These are phyloP conservation scores for Clarias gariepinus DNA, from an alignment of 2,113 vertebrate species.

Conservation along the genomic window DNA sequence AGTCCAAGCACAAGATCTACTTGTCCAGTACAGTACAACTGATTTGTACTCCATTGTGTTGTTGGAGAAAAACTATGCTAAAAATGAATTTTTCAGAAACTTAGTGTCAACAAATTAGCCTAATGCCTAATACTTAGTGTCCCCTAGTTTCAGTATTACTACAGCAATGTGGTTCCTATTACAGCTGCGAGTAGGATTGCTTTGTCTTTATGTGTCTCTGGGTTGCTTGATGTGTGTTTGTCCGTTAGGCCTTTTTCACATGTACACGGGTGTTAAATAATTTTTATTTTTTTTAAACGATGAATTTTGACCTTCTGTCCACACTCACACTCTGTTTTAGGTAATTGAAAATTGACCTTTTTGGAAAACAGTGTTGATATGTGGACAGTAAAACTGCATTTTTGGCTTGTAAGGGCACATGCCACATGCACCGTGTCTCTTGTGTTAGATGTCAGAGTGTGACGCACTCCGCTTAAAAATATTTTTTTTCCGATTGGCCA, in stretches of 20 bases:
- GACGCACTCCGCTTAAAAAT: no score
- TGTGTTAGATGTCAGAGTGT: no score
- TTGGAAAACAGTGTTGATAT: no score
- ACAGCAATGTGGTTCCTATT: neutral
- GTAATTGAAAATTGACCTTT: no score
- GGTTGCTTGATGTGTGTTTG: slow-evolving; percentile 27
- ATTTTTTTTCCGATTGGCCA: no score
- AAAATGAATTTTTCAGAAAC: neutral
- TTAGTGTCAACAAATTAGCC: neutral
- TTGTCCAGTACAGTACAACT: neutral
- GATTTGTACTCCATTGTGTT: neutral
- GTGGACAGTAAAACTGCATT: no score
- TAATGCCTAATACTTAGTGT: neutral
- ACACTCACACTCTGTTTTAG: no score
- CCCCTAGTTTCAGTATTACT: neutral
- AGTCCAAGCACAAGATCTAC: neutral
- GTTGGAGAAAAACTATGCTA: neutral
- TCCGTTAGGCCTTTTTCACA: slow-evolving; percentile 27
- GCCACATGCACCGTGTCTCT: no score
- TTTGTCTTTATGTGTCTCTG: slow-evolving; percentile 33
- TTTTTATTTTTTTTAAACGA: no score
- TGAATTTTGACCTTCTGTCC: no score
- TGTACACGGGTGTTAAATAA: neutral
- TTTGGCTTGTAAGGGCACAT: no score
- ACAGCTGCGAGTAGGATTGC: neutral